Evolutionary conservation across 2,888 invertebrate species (phyloP).

Genomic region (Eupithecia subumbrata): DNA sequence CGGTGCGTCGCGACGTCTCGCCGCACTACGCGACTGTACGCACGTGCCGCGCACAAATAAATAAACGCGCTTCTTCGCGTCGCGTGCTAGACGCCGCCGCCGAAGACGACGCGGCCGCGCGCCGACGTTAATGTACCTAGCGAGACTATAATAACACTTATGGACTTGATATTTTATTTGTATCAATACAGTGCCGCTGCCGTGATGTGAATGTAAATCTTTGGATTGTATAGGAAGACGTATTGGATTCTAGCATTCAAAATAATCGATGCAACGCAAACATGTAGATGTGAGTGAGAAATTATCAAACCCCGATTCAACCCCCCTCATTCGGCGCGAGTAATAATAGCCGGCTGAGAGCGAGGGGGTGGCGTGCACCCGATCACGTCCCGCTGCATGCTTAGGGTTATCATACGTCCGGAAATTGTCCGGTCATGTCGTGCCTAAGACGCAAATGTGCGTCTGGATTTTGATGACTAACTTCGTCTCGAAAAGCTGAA

Average conservation of each 20-base stretch:
- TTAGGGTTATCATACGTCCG: constrained; percentile 14
- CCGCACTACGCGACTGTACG: constrained; percentile 56
- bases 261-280: constrained; percentile 78
- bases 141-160: constrained; percentile 2
- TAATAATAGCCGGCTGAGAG: constrained; percentile 67
- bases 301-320: constrained; percentile 75
- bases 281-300: constrained; percentile 79
- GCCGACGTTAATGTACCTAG: constrained; percentile 22
- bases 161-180: constrained; percentile 13
- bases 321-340: constrained; percentile 65
- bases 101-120: not conserved
- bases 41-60: constrained; percentile 68
- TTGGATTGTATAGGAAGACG: constrained; percentile 2
- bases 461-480: not conserved
- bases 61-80: constrained; percentile 53
- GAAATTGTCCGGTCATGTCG: constrained; percentile 11
- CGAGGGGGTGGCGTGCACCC: constrained; percentile 61
- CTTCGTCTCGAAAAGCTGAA: not conserved
- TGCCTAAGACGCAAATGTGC: not conserved
- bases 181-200: constrained; percentile 8
- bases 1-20: constrained; percentile 68
- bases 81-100: constrained; percentile 28
- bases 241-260: constrained; percentile 18
- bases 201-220: constrained; percentile 3
- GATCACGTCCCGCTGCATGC: constrained; percentile 62